Evolutionary conservation across 1,140 invertebrate genomes (phyloP), one percentile per base, ranked within the genome.

Genomic region (Meloidogyne hapla): DNA sequence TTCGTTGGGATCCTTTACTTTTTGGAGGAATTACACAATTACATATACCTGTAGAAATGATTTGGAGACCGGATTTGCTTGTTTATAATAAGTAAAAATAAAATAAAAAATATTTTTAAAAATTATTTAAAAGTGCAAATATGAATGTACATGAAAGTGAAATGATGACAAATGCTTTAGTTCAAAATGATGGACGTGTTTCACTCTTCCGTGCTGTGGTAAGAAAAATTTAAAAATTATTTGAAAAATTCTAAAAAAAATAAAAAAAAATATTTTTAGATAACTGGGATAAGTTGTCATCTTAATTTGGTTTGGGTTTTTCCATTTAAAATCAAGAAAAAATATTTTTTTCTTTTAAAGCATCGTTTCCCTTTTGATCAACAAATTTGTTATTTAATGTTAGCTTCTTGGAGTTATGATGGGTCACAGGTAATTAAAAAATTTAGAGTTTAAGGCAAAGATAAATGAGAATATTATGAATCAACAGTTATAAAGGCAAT

Each of bases 101-200:
- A 48, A 3, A 5, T 15, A n/a, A 21, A 13, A 12, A 25, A 33
- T 73, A 28, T 10, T 61, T 72, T 12, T 13, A 45, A 62, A 4
- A 23, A 62, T 28, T 72, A 25, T 6, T 63, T n/a, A 70, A 73
- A 33, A 85, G 82, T 72, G 84, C 84, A 15, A 83, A 87, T 69
- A 85, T 85, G 84, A 87, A 85, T 69, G 77, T 85, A 8, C 77
- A 82, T 63, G 84, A 85, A 45, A 85, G 85, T 63, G 83, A 85
- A 74, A 72, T 85, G 77, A 80, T 85, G 69, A 85, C 84, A 18
- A 85, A 85, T 70, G 85, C 81, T 12, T 62, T 87, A 21, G 82
- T 85, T 18, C 69, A 83, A 62, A 74, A 77, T 61, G 83, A 83
- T 56, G 84, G 84, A 26, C 73, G 78, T 25, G 81, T 85, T 66